phyloP scores from a whole-genome alignment of 2,113 vertebrate species.

The Recurvirostra avosetta region DNA sequence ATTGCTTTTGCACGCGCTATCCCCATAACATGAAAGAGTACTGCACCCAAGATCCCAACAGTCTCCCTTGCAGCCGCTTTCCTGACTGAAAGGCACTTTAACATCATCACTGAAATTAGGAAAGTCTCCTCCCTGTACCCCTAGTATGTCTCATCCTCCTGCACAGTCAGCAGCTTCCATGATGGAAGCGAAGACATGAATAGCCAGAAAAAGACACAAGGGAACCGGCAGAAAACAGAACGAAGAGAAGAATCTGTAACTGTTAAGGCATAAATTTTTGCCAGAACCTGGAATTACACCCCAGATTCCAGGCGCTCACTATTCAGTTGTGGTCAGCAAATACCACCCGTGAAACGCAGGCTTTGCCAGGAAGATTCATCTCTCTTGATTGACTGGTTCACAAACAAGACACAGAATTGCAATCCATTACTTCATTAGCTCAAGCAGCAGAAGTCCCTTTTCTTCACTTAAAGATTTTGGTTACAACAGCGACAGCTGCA shows the following conservation, averaged over 20 bases:
- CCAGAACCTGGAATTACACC: background rate
- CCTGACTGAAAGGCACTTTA: background rate
- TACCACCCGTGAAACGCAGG: background rate
- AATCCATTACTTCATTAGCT: background rate
- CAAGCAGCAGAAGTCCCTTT: background rate
- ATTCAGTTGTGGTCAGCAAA: background rate
- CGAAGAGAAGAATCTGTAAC: background rate
- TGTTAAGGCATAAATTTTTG: background rate
- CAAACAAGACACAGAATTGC: background rate
- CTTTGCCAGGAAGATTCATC: background rate
- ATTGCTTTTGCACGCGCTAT: background rate
- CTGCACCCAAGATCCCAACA: background rate
- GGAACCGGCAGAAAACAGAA: background rate
- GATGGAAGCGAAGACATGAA: background rate
- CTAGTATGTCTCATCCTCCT: background rate
- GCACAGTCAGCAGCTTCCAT: no score
- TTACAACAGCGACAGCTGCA: background rate
- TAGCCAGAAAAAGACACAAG: background rate
- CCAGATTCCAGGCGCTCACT: background rate
- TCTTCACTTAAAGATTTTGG: background rate
- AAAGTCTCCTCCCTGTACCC: background rate
- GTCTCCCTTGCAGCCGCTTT: background rate
- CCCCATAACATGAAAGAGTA: accelerated
- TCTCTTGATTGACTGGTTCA: background rate
- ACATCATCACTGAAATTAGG: background rate